Percentiles rank a stretch among this genome's conserved stretches.
These are phyloP conservation scores for Littorina saxatilis DNA, from an alignment of 1,140 invertebrate species.

Conservation along the genomic window DNA sequence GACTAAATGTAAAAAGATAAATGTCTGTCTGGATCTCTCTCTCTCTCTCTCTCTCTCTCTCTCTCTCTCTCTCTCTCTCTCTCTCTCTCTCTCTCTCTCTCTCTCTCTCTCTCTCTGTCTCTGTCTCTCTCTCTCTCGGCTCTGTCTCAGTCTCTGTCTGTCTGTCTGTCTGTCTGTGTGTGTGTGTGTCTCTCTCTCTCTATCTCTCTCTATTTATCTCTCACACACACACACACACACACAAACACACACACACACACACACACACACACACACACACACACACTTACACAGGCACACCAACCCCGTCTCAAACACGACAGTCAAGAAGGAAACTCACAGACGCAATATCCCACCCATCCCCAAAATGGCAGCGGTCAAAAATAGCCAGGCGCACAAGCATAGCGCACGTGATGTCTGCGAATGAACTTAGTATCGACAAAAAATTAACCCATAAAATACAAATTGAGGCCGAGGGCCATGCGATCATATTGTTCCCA, in stretches of 20 bases:
- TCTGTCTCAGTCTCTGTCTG: constrained; percentile 8
- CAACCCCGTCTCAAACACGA: background rate
- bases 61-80: background rate
- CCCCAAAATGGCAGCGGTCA: too few species aligned
- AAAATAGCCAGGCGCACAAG: too few species aligned
- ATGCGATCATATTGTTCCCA: too few species aligned
- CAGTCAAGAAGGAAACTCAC: background rate
- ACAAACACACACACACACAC: constrained; percentile 6
- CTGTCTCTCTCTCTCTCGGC: too few species aligned
- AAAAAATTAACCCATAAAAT: too few species aligned
- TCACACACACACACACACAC: background rate
- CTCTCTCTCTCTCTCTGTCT: background rate
- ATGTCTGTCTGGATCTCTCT: background rate
- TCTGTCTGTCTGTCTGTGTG: background rate
- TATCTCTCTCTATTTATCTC: constrained; percentile 4
- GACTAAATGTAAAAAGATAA: background rate
- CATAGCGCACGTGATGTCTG: too few species aligned
- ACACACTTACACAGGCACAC: background rate
- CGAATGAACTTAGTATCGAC: too few species aligned
- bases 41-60: constrained; percentile 1
- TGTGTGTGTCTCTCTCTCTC: constrained; percentile 1
- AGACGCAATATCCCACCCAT: too few species aligned
- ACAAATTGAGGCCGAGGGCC: too few species aligned
- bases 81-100: background rate
- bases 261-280: background rate